phyloP scores from a whole-genome alignment of 2,888 invertebrate species.

The Sarcophaga carnaria region DNA sequence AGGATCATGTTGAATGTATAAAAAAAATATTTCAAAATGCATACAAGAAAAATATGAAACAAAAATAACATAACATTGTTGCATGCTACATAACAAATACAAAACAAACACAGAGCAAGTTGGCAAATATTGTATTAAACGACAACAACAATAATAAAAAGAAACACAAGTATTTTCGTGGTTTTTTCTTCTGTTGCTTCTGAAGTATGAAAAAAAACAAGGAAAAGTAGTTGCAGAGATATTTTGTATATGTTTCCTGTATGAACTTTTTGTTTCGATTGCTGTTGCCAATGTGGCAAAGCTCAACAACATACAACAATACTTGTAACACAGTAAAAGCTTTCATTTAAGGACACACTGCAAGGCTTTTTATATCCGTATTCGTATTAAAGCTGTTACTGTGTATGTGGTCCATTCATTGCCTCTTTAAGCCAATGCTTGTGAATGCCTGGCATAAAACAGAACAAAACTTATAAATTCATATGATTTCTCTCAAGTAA shows the following conservation, averaged over 20 bases:
- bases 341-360: neutral
- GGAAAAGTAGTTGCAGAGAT: slow-evolving; percentile 37
- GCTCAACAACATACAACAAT: slow-evolving; percentile 34
- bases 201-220: slow-evolving; percentile 4
- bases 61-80: slow-evolving; percentile 45
- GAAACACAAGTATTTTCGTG: neutral
- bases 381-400: neutral
- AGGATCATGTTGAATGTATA: slow-evolving; percentile 44
- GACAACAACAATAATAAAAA: neutral
- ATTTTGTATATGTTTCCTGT: slow-evolving; percentile 69
- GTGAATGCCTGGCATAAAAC: neutral
- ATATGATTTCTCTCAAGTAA: slow-evolving; percentile 63
- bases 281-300: slow-evolving; percentile 38
- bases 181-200: neutral
- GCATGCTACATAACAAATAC: slow-evolving; percentile 48
- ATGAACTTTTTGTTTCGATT: slow-evolving; percentile 31
- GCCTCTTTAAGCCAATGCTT: slow-evolving; percentile 9
- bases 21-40: neutral
- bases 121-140: neutral
- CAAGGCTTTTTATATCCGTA: neutral
- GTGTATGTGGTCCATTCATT: neutral
- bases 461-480: slow-evolving; percentile 52
- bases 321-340: slow-evolving; percentile 5
- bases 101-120: slow-evolving; percentile 16
- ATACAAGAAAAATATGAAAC: slow-evolving; percentile 40